phyloP scores from a whole-genome alignment of 2,797 vertebrate species.

The Poeciliopsis turneri region DNA sequence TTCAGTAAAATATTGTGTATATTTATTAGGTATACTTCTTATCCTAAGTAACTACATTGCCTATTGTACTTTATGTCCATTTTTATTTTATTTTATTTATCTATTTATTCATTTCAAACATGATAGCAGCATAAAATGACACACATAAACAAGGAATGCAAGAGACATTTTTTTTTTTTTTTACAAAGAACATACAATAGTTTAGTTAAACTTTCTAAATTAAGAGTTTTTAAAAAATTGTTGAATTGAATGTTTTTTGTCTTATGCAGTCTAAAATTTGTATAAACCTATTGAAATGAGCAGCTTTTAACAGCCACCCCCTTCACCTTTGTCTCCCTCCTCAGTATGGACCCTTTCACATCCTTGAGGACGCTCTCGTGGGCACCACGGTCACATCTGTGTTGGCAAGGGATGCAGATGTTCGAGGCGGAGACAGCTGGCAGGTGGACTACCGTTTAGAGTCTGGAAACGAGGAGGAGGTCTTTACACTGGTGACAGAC shows the following conservation, averaged over 20 bases:
- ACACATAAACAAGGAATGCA: too few relatives aligned
- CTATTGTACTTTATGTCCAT: neutral
- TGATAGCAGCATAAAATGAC: neutral
- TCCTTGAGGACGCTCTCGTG: slow-evolving; percentile 73
- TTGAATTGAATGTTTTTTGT: neutral
- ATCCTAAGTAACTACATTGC: neutral
- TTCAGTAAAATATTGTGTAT: neutral
- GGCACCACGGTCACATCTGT: slow-evolving; percentile 77
- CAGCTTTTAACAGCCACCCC: slow-evolving; percentile 5
- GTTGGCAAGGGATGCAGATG: slow-evolving; percentile 81
- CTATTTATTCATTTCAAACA: neutral
- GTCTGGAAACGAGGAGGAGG: slow-evolving; percentile 81
- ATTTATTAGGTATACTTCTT: neutral
- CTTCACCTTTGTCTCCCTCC: slow-evolving; percentile 4
- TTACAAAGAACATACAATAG: neutral
- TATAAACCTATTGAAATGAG: neutral
- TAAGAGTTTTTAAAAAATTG: neutral
- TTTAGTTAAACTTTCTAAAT: neutral
- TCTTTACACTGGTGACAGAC: slow-evolving; percentile 74
- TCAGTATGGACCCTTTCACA: slow-evolving; percentile 78
- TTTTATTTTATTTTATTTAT: neutral
- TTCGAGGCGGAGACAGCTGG: slow-evolving; percentile 83
- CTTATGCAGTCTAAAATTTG: neutral
- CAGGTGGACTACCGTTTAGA: slow-evolving; percentile 80
- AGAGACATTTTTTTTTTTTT: neutral